phyloP scores from a whole-genome alignment of 1,140 invertebrate species.

The Saccostrea echinata region DNA sequence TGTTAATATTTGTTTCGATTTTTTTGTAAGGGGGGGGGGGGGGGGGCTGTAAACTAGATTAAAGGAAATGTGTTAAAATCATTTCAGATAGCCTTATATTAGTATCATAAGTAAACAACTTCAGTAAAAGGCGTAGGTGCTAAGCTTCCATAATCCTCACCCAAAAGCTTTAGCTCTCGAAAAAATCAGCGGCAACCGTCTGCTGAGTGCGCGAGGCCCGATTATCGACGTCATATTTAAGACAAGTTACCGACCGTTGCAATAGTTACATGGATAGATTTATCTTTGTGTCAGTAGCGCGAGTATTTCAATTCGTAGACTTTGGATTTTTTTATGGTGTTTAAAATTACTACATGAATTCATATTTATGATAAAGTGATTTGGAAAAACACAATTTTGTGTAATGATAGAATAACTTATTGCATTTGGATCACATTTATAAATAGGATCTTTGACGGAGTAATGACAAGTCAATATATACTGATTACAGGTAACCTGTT shows the following conservation, averaged over 20 bases:
- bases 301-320: background rate
- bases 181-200: background rate
- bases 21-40: too few species aligned
- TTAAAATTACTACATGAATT: background rate
- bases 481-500: background rate
- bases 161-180: background rate
- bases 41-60: background rate
- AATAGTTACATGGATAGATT: slow-evolving; percentile 1
- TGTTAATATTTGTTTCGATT: too few species aligned
- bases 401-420: background rate
- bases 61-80: background rate
- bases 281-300: background rate
- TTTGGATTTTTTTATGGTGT: slow-evolving; percentile 3
- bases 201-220: background rate
- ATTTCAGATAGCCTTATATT: background rate
- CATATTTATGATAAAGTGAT: background rate
- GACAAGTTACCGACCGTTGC: background rate
- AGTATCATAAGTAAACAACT: background rate
- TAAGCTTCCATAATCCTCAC: background rate
- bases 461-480: background rate
- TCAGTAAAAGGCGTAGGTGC: background rate
- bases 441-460: background rate
- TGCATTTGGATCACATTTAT: background rate
- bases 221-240: slow-evolving; percentile 35
- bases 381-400: background rate